Base-by-base conservation (phyloP, 2,888 invertebrate genomes). In the Lasioglossum vierecki region DNA sequence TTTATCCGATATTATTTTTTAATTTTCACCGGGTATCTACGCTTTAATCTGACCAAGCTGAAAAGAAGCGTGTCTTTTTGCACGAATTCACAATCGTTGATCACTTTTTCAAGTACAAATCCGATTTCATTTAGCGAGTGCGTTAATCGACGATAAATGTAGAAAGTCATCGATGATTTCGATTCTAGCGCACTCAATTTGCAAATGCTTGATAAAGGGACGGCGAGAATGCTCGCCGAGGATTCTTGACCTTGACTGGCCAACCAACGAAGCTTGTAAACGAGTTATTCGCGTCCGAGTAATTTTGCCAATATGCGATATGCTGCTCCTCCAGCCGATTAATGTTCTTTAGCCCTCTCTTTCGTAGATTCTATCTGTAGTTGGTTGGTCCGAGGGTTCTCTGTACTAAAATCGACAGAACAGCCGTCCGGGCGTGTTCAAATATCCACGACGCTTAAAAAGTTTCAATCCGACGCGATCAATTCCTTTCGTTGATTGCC, bases 271-370 rank as follows among this genome's bases (percentile, higher is more conserved):
- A 30, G 35, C 26, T 66, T 0, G 26, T 2, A 35, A 71, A 68
- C 41, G 49, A 83, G 26, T 80, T 77, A 30, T 39, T 83, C 35
- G 57, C 53, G 57, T 49, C 39, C 18, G 60, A 60, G 63, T 73
- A 80, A 84, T 84, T 68, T 77, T 15, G 11, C 39, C 60, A 53
- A 46, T n/a, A 68, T 15, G 26, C 75, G 18, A 77, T 5, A 18
- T 39, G 39, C n/a, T 30, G 73, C 39, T 57, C 15, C 70, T 63
- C 35, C 46, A 60, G 18, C 35, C 57, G 49, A 73, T 73, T 57
- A 76, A 79, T 30, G 73, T 68, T 74, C 74, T 76, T 68, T 57
- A 46, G 44, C 18, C 57, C 60, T 46, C 5, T 3, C 35, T 26
- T 13, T 68, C 22, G 53, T 22, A n/a, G 9, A 3, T 9, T 53